Evolutionary conservation across 2,113 vertebrate species (phyloP), one percentile per base, ranked within the genome.

Genomic region (Murina feae): DNA sequence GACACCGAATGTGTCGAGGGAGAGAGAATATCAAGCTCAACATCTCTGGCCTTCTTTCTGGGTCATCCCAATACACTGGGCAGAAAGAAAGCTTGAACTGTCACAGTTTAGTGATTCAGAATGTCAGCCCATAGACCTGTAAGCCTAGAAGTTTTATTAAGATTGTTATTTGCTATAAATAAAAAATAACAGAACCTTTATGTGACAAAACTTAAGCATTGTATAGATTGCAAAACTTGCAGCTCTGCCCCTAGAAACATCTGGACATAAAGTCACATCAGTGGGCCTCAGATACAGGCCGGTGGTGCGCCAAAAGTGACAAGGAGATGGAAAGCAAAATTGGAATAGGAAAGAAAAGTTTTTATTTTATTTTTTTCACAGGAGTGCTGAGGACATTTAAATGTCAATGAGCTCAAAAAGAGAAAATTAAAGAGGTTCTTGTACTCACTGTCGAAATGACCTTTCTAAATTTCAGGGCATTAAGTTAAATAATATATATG

Each of bases 111-210:
- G 28, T 93, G 80, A 79, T 53, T 87, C 66, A 91, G 47, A 93
- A 82, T 78, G n/a, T 78, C 60, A 72, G 28, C 28, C 79, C 55
- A 1, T n/a, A 86, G 68, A 93, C 71, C 23, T 49, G 53, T n/a
- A 91, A 85, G 28, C 21, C 68, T 86, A 53, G 10, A 91, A n/a
- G 13, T 86, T 95, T 81, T 91, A 75, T 55, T 76, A 86, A 81
- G 32, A 71, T 53, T 4, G n/a, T 51, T 86, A 60, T 76, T 74
- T 89, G 74, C 9, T 82, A 49, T 84, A 86, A 66, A 58, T 66
- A 83, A 74, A 76, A 53, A 90, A 82, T 58, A 86, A 93, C 16
- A 78, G 25, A 89, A 78, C 58, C 11, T n/a, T 93, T 37, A 55
- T 30, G 17, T 55, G 18, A 37, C n/a, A 76, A 42, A 71, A 69